phyloP scores from a whole-genome alignment of 2,888 invertebrate genomes.

The Steromphala cineraria region DNA sequence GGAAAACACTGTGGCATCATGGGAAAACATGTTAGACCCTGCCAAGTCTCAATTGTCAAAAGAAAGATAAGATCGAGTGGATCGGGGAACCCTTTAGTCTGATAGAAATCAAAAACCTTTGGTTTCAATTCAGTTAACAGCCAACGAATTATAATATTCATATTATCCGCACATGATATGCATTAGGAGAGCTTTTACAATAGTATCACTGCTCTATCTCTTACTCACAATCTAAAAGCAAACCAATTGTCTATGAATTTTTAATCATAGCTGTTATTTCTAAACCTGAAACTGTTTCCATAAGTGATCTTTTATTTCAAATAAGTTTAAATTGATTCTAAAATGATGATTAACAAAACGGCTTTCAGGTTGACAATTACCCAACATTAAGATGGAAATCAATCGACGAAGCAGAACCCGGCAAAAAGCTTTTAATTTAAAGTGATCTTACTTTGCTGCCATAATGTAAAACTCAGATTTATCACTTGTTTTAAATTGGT shows the following conservation, averaged over 20 bases:
- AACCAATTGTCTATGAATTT: not conserved
- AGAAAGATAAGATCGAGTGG: not conserved
- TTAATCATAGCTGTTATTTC: not conserved
- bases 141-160: slow-evolving; percentile 1
- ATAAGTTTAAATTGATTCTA: not conserved
- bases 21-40: not conserved
- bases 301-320: not conserved
- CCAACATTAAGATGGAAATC: not conserved
- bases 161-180: not conserved
- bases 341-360: not conserved
- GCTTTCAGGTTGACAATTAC: not conserved
- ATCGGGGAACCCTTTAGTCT: not conserved
- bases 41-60: not conserved
- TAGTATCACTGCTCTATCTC: not conserved
- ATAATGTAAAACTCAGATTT: too few relatives aligned
- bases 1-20: too few relatives aligned
- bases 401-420: too few relatives aligned
- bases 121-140: not conserved
- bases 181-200: not conserved
- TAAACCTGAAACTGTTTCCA: not conserved
- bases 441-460: too few relatives aligned
- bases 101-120: not conserved
- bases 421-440: too few relatives aligned
- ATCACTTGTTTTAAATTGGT: too few relatives aligned
- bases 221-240: not conserved